Evolutionary conservation across 2,888 invertebrate species (phyloP), one percentile per base, ranked within the genome.

Genomic region (Vandiemenella viatica): DNA sequence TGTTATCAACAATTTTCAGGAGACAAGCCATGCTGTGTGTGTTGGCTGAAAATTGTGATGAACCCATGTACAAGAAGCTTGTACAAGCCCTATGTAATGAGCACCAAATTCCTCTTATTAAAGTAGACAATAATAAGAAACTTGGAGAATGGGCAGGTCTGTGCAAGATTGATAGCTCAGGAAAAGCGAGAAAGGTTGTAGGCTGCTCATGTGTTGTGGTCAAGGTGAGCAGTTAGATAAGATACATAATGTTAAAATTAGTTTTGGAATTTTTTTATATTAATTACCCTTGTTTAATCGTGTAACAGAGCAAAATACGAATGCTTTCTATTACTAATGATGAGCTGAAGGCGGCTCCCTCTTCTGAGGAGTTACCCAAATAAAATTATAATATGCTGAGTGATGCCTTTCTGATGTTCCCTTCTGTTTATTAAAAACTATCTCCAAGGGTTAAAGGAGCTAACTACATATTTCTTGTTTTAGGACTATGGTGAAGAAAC

Each of bases 81-180:
- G 91, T 98, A 20, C 90, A 93, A 65, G 97, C 96, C 37, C 77
- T 99, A 50, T 99, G 98, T 74, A 89, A 92, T 56, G 96, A 97
- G 71, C 98, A 98, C 71, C 86, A 89, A 67, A 98, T 99, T 65
- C 92, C 96, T 52, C 76, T 99, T 55, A 84, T 98, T 58, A 90
- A 89, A 74, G 95, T 53, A 45, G 96, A 97, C 67, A 93, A 95
- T 70, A 97, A 96, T 75, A 97, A 97, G 73, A 95, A 95, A 67
- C 78, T 98, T 49, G 98, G 98, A 43, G 98, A 99, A 75, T 97
- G 97, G 96, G 90, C 95, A 43, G 98, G 98, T 57, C 80, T 98
- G 53, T 98, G 98, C 75, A 98, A 98, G 75, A 92, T 97, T 63
- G 98, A 99, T 75, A 93, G 89, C 65, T 93, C 96, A 60, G 98